A percentile compares a stretch with the other conserved stretches of the same genome.
These are phyloP conservation scores for Cataglyphis rosenhaueri DNA, from an alignment of 2,888 invertebrate species.

Conservation along the genomic window DNA sequence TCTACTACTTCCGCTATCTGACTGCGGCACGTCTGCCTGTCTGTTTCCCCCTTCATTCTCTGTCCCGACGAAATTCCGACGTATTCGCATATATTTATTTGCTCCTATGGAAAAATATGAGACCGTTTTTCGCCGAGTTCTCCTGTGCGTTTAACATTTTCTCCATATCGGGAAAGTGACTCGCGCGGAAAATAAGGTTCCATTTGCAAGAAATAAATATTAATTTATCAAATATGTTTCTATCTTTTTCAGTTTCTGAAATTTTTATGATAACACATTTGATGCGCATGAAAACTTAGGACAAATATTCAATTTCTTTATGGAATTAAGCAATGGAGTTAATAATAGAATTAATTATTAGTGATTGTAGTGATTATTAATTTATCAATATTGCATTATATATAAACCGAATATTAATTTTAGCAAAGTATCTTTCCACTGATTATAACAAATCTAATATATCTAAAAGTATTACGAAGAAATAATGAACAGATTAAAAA, in stretches of 20 bases:
- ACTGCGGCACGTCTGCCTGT: constrained; percentile 75
- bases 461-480: neutral
- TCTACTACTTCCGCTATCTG: constrained; percentile 81
- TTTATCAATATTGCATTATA: neutral
- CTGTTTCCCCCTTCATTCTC: constrained; percentile 68
- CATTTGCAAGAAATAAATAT: constrained; percentile 45
- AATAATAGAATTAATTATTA: neutral
- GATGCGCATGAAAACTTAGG: neutral
- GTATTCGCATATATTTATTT: constrained; percentile 72
- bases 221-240: constrained; percentile 29
- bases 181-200: constrained; percentile 25
- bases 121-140: constrained; percentile 67
- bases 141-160: constrained; percentile 16
- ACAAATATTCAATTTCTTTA: neutral
- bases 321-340: neutral
- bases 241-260: neutral
- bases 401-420: constrained; percentile 6
- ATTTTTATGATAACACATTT: neutral
- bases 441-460: constrained; percentile 12
- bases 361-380: neutral
- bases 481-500: constrained; percentile 35
- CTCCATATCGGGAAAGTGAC: constrained; percentile 30
- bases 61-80: constrained; percentile 72
- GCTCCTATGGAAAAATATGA: constrained; percentile 71
- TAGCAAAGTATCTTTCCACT: neutral